Evolutionary conservation across 1,140 invertebrate species (phyloP), one percentile per base, ranked within the genome.

Genomic region (Euura lappo): DNA sequence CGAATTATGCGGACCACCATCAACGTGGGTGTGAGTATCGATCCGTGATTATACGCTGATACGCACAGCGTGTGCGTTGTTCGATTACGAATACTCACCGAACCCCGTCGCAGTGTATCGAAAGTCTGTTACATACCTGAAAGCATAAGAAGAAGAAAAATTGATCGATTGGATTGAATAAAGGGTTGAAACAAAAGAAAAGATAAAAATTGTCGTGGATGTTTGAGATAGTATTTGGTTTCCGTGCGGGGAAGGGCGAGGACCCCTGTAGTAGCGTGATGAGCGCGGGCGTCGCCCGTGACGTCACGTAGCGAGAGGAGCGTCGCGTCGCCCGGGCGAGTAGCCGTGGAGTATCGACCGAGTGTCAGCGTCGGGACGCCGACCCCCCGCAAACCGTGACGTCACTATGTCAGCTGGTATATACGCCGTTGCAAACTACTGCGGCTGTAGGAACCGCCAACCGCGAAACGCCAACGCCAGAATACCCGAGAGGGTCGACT

Each of bases 381-480:
- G 51, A 60, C 51, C 51, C 28, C 51, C 51, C 51, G 51, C 51
- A 60, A 60, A 60, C 6, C 51, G 51, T 60, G 51, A 60, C 51
- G 51, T 60, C 51, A 60, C 51, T 8, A 60, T n/a, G 51, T 60
- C 51, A 60, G 51, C 51, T 60, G 51, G 51, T 60, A 60, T n/a
- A 7, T 51, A 60, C 51, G 51, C 3, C 6, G 51, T 11, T 60
- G 47, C 6, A 7, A 11, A 6, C 47, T 28, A n/a, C 6, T 4
- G 51, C 51, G 51, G 51, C 51, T n/a, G 3, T 8, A 60, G 51
- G 51, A 60, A 60, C 10, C 3, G 51, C 51, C 51, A 51, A 51
- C 47, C 51, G 51, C 51, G 10, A 8, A n/a, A 51, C 47, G 47
- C 7, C 47, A n/a, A 11, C 47, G 47, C 47, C 28, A 28, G 28